These are phyloP conservation scores for Hydractinia symbiolongicarpus DNA, from an alignment of 30 jellyfish, hydroid and myxozoan species.

Conservation along the genomic window DNA sequence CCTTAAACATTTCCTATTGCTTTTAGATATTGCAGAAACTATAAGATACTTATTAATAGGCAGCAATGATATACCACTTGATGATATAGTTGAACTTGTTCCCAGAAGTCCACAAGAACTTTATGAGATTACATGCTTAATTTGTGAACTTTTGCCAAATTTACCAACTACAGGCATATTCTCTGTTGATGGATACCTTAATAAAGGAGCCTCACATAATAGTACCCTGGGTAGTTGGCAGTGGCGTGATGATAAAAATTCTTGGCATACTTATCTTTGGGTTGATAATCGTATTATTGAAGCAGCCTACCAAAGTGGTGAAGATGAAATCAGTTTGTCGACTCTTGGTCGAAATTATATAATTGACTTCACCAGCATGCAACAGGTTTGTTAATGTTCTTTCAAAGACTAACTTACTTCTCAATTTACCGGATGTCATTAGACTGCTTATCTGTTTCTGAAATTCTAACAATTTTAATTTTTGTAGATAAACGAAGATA, in stretches of 20 bases:
- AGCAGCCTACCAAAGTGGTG: slow-evolving; percentile 94
- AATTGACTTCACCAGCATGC: slow-evolving; percentile 85
- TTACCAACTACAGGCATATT: slow-evolving; percentile 84
- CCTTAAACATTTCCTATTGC: too few relatives aligned
- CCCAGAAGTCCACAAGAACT: slow-evolving; percentile 98
- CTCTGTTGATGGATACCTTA: slow-evolving; percentile 57
- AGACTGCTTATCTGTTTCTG: not conserved
- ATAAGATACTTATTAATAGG: slow-evolving; percentile 69
- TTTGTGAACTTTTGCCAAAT: slow-evolving; percentile 80
- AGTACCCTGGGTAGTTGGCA: slow-evolving; percentile 78
- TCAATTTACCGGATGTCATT: not conserved
- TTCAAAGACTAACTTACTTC: not conserved
- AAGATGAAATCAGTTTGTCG: slow-evolving; percentile 88
- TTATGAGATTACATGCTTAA: slow-evolving; percentile 71
- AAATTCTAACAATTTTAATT: not conserved
- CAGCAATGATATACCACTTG: slow-evolving; percentile 39
- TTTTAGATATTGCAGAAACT: slow-evolving; percentile 75
- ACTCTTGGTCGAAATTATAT: slow-evolving; percentile 92
- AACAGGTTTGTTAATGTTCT: slow-evolving; percentile 50
- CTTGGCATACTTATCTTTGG: slow-evolving; percentile 95
- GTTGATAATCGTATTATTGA: slow-evolving; percentile 86
- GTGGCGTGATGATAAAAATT: slow-evolving; percentile 90
- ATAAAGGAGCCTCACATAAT: slow-evolving; percentile 61
- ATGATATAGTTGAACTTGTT: slow-evolving; percentile 45
- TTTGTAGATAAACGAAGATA: slow-evolving; percentile 87